A percentile compares a stretch with the other conserved stretches of the same genome.
Conservation (phyloP, 2,797 vertebrate species). For the Hoplostethus mediterraneus region DNA sequence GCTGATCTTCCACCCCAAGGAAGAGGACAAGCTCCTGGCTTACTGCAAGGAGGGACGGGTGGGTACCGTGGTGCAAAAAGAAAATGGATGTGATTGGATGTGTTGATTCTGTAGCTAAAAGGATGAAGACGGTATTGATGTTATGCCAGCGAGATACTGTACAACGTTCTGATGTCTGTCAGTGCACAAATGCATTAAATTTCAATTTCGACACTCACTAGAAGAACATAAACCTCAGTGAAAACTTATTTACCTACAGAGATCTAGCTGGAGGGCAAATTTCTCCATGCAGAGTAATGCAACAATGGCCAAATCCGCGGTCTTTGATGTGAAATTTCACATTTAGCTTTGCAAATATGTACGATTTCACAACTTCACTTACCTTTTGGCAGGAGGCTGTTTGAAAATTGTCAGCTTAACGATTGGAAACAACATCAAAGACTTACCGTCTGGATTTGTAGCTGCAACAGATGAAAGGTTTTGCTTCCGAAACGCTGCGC, state of each 20-base stretch:
- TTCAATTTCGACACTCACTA: constrained; percentile 15
- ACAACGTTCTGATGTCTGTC: neutral
- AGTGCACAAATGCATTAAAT: constrained; percentile 28
- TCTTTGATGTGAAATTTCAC: constrained; percentile 9
- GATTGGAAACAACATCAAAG: neutral
- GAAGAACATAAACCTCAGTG: constrained; percentile 33
- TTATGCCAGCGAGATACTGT: constrained; percentile 7
- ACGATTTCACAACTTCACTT: neutral
- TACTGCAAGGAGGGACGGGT: constrained; percentile 93
- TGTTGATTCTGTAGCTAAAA: constrained; percentile 7
- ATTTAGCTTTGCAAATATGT: constrained; percentile 2
- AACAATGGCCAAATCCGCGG: neutral
- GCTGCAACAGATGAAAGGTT: neutral
- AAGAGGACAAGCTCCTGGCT: constrained; percentile 95
- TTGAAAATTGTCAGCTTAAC: neutral
- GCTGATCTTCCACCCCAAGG: constrained; percentile 93
- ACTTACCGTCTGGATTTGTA: neutral
- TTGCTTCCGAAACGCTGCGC: no score
- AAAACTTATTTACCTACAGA: constrained; percentile 33
- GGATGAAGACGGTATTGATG: neutral
- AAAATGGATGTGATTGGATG: neutral
- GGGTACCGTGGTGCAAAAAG: constrained; percentile 31
- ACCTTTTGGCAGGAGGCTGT: neutral
- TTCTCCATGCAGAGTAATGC: constrained; percentile 3
- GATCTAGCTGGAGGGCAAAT: constrained; percentile 28